Percentiles rank a stretch among this genome's conserved stretches.
Conservation (phyloP, 2,113 vertebrate genomes). For the Trogon surrucura region DNA sequence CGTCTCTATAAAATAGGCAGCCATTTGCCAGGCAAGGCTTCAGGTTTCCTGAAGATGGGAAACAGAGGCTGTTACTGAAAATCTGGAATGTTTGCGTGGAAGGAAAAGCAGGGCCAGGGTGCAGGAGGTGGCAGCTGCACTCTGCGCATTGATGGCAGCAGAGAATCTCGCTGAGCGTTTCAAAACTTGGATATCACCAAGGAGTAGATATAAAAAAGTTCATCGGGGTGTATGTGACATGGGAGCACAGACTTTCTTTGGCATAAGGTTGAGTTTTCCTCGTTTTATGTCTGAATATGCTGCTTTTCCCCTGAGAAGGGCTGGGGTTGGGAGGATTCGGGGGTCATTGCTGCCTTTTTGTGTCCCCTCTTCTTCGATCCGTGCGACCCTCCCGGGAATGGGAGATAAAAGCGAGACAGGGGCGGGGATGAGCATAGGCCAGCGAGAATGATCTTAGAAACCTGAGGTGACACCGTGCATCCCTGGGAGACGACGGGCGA, state of each 20-base stretch:
- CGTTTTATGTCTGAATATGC: not conserved
- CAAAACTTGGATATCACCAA: not conserved
- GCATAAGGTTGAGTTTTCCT: not conserved
- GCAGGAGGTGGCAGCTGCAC: not conserved
- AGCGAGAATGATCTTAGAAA: not conserved
- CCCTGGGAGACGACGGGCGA: not conserved
- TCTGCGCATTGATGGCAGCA: not conserved
- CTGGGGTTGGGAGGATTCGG: not conserved
- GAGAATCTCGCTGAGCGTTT: not conserved
- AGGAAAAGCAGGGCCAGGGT: not conserved
- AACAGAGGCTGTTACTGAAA: not conserved
- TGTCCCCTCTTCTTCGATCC: not conserved
- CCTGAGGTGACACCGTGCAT: not conserved
- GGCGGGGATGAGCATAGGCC: not conserved
- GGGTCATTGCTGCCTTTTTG: rapidly evolving
- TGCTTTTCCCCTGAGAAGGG: not conserved
- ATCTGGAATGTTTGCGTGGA: not conserved
- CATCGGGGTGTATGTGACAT: not conserved
- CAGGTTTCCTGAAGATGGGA: not conserved
- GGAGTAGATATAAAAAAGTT: not conserved
- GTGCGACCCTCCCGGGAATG: not conserved
- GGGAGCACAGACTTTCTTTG: not conserved
- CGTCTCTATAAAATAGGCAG: not conserved
- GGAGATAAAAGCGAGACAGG: not conserved
- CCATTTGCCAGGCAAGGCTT: not conserved